These are phyloP conservation scores for Drosophila greeni DNA, from an alignment of 2,888 invertebrate genomes.

Conservation along the genomic window DNA sequence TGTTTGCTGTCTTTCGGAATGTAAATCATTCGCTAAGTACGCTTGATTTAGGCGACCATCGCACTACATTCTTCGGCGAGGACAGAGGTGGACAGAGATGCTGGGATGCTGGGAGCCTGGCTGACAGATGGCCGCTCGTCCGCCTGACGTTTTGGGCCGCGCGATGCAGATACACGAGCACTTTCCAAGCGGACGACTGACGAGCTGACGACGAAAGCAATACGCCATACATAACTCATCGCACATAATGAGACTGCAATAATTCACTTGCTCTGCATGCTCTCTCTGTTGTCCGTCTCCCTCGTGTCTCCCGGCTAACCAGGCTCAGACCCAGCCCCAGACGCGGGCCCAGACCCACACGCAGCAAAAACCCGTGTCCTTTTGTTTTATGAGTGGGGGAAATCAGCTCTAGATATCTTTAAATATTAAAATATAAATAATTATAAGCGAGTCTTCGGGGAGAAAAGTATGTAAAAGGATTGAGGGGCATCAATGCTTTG, in stretches of 20 bases:
- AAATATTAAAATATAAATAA: no score
- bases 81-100: no score
- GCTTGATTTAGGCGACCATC: constrained; percentile 78
- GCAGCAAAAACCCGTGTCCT: constrained; percentile 6
- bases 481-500: not conserved
- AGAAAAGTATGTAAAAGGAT: not conserved
- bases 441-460: no score
- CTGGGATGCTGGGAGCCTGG: constrained; percentile 40
- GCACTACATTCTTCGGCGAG: constrained; percentile 70
- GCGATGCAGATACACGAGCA: constrained; percentile 70
- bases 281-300: constrained; percentile 21
- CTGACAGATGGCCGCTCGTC: constrained; percentile 64
- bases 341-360: constrained; percentile 1
- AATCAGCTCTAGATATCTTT: no score
- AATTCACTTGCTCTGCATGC: constrained; percentile 76
- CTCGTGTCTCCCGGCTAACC: constrained; percentile 4
- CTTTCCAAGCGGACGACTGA: constrained; percentile 48
- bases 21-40: constrained; percentile 78
- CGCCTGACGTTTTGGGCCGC: constrained; percentile 52
- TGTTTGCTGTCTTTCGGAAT: constrained; percentile 78
- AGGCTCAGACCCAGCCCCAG: constrained; percentile 12
- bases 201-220: constrained; percentile 74
- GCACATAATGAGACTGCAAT: constrained; percentile 78
- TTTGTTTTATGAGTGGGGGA: not conserved
- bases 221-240: constrained; percentile 78